A percentile compares a stretch with the other conserved stretches of the same genome.
These are phyloP conservation scores for Sylvia borin DNA, from an alignment of 2,797 vertebrate genomes.

Conservation along the genomic window DNA sequence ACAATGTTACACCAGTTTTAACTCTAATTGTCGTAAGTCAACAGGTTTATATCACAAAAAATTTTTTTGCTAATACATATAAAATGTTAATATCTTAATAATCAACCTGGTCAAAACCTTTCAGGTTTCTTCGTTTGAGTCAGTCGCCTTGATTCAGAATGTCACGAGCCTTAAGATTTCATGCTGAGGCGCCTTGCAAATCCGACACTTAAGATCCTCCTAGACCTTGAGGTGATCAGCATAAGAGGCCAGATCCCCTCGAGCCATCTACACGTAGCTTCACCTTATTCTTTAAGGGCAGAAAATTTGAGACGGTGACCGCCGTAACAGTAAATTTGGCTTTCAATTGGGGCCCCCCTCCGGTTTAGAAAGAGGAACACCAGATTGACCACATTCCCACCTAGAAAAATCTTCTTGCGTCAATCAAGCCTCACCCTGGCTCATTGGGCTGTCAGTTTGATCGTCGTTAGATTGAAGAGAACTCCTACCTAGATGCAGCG, in stretches of 20 bases:
- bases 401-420: conserved; percentile 92
- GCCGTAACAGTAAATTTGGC: conserved; percentile 89
- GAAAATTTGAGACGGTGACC: conserved; percentile 87
- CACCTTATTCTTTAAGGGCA: conserved; percentile 88
- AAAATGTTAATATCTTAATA: conserved; percentile 74
- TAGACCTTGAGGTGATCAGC: conserved; percentile 92
- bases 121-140: conserved; percentile 94
- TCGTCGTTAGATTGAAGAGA: conserved; percentile 93
- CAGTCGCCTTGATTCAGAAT: conserved; percentile 91
- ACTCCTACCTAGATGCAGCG: conserved; percentile 93
- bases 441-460: conserved; percentile 92
- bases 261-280: conserved; percentile 90
- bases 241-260: conserved; percentile 91
- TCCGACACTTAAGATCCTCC: conserved; percentile 89
- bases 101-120: conserved; percentile 93
- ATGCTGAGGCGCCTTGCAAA: conserved; percentile 92
- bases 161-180: conserved; percentile 92
- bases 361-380: conserved; percentile 88
- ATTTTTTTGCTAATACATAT: too few species aligned
- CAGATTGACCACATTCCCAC: conserved; percentile 87
- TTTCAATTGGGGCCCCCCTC: conserved; percentile 87
- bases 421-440: conserved; percentile 93
- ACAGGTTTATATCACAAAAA: not conserved
- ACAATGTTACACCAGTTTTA: conserved; percentile 51
- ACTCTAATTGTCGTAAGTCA: not conserved